Base-by-base conservation (phyloP, 1,140 invertebrate species). In the Leptestheria dahalacensis region DNA sequence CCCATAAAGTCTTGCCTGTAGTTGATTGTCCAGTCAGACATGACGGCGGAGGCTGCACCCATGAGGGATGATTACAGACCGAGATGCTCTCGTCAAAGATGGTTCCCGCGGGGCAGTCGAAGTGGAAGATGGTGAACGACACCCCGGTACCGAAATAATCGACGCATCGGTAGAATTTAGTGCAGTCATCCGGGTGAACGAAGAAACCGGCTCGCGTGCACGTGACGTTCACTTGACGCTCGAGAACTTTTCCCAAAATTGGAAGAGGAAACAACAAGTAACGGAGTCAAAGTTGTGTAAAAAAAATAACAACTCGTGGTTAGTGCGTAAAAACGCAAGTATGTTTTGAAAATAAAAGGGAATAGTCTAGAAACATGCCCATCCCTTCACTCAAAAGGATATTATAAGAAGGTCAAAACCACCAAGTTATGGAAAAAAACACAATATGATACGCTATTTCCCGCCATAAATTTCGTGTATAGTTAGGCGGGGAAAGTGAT, bases 101-200 rank as follows among this genome's bases (percentile, higher is more conserved):
- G 1, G 71, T 69, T 9, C 69, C 72, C 33, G 61, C 64, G 2
- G 67, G 67, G 60, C 72, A 73, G 24, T 65, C 64, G 59, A 73
- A 74, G 15, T 69, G 65, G 58, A 69, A 73, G 3, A 79, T 70
- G 41, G 76, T 78, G 63, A 78, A 81, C 25, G 78, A 75, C 25
- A 78, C 80, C 63, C 79, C 76, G 60, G 79, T 71, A 1, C 70
- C 69, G 57, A 69, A 66, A 66, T 70, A 74, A 62, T 77, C 73
- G n/a, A 86, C 84, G 67, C 84, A 86, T 56, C 82, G 75, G 64
- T 84, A 85, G 65, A 84, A 85, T 65, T 82, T 82, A 51, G 75
- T 76, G 67, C 85, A 88, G 47, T 79, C 71, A n/a, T 72, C 70
- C 25, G 76, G 76, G 71, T 84, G 70, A 4, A 79, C 77, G 66